Evolutionary conservation across 2,888 invertebrate species (phyloP).

Genomic region (Dicyrtomina minuta): DNA sequence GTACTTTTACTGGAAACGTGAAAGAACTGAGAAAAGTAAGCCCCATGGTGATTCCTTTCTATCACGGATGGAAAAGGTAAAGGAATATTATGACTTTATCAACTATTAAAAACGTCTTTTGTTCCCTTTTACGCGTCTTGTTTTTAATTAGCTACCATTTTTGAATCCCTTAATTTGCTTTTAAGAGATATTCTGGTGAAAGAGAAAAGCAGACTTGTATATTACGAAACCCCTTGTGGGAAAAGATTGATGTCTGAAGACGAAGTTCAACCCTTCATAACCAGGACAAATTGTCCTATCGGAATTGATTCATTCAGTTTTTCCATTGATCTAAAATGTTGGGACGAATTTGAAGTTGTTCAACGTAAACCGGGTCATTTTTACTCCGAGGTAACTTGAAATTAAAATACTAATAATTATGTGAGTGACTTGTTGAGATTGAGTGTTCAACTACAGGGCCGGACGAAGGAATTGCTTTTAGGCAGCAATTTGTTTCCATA

Average conservation of each 20-base stretch:
- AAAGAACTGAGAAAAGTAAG: constrained; percentile 24
- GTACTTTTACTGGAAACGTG: constrained; percentile 12
- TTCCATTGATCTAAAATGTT: constrained; percentile 73
- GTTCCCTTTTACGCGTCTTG: no score
- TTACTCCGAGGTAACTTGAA: neutral
- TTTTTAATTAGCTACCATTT: no score
- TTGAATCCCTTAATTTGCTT: no score
- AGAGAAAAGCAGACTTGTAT: constrained; percentile 54
- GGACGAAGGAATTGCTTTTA: no score
- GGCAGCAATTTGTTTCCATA: no score
- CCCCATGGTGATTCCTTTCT: constrained; percentile 39
- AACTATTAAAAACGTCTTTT: no score
- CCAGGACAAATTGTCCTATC: constrained; percentile 68
- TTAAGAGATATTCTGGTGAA: constrained; percentile 58
- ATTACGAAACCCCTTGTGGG: constrained; percentile 78
- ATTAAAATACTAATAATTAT: no score
- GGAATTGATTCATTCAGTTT: constrained; percentile 90
- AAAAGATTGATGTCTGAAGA: constrained; percentile 70
- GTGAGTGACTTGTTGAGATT: no score
- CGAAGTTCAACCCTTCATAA: constrained; percentile 76
- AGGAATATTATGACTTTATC: neutral
- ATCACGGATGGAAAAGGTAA: constrained; percentile 40
- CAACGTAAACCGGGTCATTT: neutral
- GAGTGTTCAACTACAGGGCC: no score
- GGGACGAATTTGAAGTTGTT: constrained; percentile 71